Base-by-base conservation (phyloP, 1,140 invertebrate genomes). In the Zaprionus nigranus region DNA sequence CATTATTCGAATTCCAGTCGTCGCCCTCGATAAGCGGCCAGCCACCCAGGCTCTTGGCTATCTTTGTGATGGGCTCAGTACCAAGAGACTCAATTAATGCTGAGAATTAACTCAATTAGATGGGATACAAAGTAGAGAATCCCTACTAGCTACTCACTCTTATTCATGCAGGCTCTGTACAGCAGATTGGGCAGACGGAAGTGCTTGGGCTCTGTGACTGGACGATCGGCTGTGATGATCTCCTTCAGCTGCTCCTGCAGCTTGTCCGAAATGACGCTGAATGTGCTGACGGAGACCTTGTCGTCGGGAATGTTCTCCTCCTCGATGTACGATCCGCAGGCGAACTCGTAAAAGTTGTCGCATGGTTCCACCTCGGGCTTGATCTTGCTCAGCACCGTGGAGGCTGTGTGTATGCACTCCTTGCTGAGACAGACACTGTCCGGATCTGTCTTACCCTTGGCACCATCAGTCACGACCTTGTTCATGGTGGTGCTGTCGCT, bases 1-100 rank as follows among this genome's bases (percentile, higher is more conserved):
- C 93, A 2, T 94, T 91, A 22, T 94, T 95, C 0, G 94, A 94
- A 65, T 96, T 94, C 98, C 98, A 99, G 1, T 80, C 80, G 5
- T 96, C 94, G 0, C 96, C 97, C 77, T 97, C 95, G 2, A 99
- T 93, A 6, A 98, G 96, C 0, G 98, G 98, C 98, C 97, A 99
- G 4, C 97, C 97, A 15, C 98, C 98, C 4, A 99, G 93, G n/a
- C 94, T 93, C 26, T 95, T 94, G 51, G 98, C 91, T 79, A 98
- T 96, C 0, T 95, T 93, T 7, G 95, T 83, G 7, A 98, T 93
- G 0, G 97, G 97, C 5, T 94, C 91, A 5, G 97, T 88, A 6
- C 97, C 97, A 24, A 95, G 93, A 2, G 94, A 92, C 88, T 98
- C 96, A 79, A 98, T 97, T 2, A 94, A 92, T 74, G 94, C 96